Percentiles rank a stretch among this genome's conserved stretches.
Evolutionary conservation across 2,797 vertebrate species (phyloP).

Genomic region (Danio aesculapii): DNA sequence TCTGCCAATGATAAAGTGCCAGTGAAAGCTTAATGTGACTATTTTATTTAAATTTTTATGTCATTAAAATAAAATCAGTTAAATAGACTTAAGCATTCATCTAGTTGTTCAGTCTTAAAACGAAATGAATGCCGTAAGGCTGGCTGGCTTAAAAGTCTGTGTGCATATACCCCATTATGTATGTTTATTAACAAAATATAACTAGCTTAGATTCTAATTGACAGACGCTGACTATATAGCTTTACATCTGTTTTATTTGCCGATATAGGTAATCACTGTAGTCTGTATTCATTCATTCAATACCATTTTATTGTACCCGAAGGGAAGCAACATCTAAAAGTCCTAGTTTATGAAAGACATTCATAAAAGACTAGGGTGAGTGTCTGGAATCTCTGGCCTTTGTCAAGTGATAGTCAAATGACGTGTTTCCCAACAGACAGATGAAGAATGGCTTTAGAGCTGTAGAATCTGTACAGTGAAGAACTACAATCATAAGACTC

Average conservation of each 20-base stretch:
- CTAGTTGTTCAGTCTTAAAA: too few species aligned
- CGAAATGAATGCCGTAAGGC: too few species aligned
- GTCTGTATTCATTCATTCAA: background rate
- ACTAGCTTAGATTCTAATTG: background rate
- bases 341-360: background rate
- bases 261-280: background rate
- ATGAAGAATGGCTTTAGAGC: slow-evolving; percentile 2
- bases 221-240: background rate
- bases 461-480: background rate
- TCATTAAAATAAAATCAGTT: too few species aligned
- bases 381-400: background rate
- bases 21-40: too few species aligned
- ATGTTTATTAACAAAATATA: background rate
- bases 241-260: background rate
- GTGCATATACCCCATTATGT: too few species aligned
- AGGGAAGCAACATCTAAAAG: background rate
- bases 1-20: too few species aligned
- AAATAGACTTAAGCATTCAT: too few species aligned
- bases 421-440: slow-evolving; percentile 54
- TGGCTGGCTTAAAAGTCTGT: too few species aligned
- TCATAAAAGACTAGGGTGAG: background rate
- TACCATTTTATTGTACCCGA: background rate
- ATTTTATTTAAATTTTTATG: too few species aligned
- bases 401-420: slow-evolving; percentile 67
- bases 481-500: slow-evolving; percentile 14